Evolutionary conservation across 64 coral and sea anemone genomes (phyloP).

Genomic region (Montipora sp.): DNA sequence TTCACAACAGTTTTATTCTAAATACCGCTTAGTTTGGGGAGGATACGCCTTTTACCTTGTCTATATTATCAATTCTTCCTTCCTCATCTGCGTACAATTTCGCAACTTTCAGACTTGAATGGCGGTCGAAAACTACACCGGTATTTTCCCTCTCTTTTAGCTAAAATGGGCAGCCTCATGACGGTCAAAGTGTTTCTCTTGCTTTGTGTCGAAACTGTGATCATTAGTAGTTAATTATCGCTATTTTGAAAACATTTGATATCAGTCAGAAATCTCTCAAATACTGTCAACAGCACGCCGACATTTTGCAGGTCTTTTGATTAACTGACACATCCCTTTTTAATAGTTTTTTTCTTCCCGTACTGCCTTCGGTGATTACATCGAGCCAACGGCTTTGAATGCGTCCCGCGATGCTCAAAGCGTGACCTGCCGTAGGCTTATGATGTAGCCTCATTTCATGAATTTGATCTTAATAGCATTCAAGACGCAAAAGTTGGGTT

Average conservation of each 20-base stretch:
- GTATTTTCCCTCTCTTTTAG: background rate
- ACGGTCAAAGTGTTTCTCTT: background rate
- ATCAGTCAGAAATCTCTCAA: background rate
- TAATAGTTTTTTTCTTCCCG: too few relatives aligned
- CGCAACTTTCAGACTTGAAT: background rate
- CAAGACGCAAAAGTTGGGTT: too few relatives aligned
- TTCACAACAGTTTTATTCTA: too few relatives aligned
- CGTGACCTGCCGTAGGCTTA: too few relatives aligned
- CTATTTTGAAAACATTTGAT: constrained; percentile 23
- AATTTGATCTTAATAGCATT: too few relatives aligned
- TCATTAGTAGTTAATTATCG: constrained; percentile 21
- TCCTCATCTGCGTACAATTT: background rate
- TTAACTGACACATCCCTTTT: too few relatives aligned
- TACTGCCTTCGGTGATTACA: too few relatives aligned
- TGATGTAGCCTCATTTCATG: too few relatives aligned
- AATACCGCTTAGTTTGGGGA: too few relatives aligned
- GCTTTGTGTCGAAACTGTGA: background rate
- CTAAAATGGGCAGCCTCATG: background rate
- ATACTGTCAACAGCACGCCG: background rate
- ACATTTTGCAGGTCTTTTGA: background rate
- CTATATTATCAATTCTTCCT: background rate
- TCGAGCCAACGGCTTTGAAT: too few relatives aligned
- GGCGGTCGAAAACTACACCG: background rate
- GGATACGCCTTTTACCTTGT: too few relatives aligned
- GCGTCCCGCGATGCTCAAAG: too few relatives aligned